These are phyloP conservation scores for Crotalus helleri DNA, from an alignment of 2,113 vertebrate genomes.

Conservation along the genomic window DNA sequence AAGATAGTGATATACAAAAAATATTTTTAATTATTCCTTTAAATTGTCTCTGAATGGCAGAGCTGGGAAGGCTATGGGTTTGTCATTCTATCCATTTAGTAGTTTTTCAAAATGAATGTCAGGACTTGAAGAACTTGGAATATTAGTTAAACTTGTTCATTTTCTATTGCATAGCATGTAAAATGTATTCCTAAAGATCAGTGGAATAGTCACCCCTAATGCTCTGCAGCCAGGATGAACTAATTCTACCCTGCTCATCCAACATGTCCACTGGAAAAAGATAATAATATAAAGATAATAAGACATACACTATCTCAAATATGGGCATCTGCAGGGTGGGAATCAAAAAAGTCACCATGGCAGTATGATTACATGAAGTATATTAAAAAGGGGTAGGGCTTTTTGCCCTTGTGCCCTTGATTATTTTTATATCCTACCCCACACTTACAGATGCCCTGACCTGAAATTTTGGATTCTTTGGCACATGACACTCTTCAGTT, in stretches of 20 bases:
- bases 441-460: neutral
- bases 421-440: neutral
- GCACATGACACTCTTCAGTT: neutral
- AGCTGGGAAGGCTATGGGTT: neutral
- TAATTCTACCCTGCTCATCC: neutral
- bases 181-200: neutral
- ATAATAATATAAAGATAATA: neutral
- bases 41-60: neutral
- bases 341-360: neutral
- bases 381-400: neutral
- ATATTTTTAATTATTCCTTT: neutral
- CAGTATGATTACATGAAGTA: neutral
- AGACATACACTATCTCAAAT: neutral
- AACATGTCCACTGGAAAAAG: neutral
- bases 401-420: neutral
- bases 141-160: neutral
- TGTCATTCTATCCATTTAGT: neutral
- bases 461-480: neutral
- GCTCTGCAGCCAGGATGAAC: neutral
- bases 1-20: accelerated
- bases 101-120: neutral
- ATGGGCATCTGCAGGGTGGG: neutral
- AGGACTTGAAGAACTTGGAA: neutral
- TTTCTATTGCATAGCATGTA: neutral
- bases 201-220: neutral